Evolutionary conservation across 2,888 invertebrate species (phyloP).

Genomic region (Eupithecia insigniata): DNA sequence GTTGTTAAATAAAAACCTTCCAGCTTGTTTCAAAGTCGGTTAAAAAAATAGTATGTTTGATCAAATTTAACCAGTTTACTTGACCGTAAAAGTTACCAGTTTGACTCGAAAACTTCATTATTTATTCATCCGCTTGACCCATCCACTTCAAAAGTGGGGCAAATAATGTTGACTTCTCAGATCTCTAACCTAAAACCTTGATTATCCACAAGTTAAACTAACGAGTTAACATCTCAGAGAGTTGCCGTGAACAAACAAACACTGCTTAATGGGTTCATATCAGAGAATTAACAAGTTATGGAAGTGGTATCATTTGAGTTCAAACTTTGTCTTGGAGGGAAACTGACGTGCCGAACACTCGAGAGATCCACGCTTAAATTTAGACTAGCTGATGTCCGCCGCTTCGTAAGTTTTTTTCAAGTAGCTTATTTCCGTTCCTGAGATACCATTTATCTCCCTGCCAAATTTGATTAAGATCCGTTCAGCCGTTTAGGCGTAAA

Average conservation of each 20-base stretch:
- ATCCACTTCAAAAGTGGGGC: slow-evolving; percentile 25
- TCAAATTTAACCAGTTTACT: neutral
- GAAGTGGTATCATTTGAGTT: slow-evolving; percentile 16
- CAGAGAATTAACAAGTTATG: slow-evolving; percentile 16
- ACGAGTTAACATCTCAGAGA: slow-evolving; percentile 63
- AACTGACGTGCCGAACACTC: neutral
- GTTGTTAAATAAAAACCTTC: too few species aligned
- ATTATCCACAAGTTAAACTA: slow-evolving; percentile 61
- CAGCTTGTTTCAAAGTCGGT: too few species aligned
- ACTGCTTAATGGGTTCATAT: slow-evolving; percentile 61
- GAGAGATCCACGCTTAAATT: neutral
- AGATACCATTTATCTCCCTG: too few species aligned
- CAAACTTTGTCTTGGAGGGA: neutral
- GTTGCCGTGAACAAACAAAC: slow-evolving; percentile 63
- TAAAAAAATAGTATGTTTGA: neutral
- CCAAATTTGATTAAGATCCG: too few species aligned
- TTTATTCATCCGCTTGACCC: slow-evolving; percentile 18
- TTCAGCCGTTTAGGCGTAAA: too few species aligned
- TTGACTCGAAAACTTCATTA: neutral
- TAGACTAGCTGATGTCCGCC: too few species aligned
- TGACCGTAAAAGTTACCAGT: neutral
- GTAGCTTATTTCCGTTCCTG: too few species aligned
- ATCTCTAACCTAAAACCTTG: slow-evolving; percentile 49
- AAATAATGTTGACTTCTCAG: slow-evolving; percentile 27
- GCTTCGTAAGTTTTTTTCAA: too few species aligned